Evolutionary conservation across 1,140 invertebrate species (phyloP), one percentile per base, ranked within the genome.

Genomic region (Eriosoma lanigerum): DNA sequence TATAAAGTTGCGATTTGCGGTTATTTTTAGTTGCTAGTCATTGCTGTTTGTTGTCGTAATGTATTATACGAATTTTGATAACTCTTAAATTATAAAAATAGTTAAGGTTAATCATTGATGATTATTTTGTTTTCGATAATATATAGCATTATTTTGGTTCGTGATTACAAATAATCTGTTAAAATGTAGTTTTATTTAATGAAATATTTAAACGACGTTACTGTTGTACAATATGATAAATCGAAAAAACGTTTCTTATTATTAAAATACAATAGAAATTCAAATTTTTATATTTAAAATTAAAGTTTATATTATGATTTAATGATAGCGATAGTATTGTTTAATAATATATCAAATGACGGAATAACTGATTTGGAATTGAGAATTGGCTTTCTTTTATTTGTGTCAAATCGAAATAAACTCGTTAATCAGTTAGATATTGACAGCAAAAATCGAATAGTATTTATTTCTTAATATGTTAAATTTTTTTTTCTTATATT

Each of bases 381-480:
- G 72, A 5, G 13, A 9, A 46, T 68, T 46, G 72, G 54, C 19
- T 75, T 75, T 54, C 26, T 24, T 75, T 75, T 38, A 54, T 75
- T 58, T 21, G 24, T 29, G 32, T 75, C 24, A 32, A 56, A 75
- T 75, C 48, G 32, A 32, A 75, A 75, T 56, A 56, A 75, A 58
- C 72, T 54, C 72, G 54, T 75, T 38, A 75, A 75, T 75, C 72
- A 75, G 29, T 24, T 29, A 8, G 26, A 75, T 13, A 56, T 6
- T 75, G 72, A 75, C 72, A 75, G 52, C 5, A 44, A 75, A 75
- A 56, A 58, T 75, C n/a, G 52, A 75, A 58, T 0, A 24, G 50
- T 75, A 52, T 9, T 54, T 38, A 38, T 58, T 58, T 75, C 9
- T 24, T 44, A 44, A 17, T 75, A 21, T 75, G 12, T 8, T 24